Evolutionary conservation across 2,113 vertebrate species (phyloP).

Genomic region (Rostratula benghalensis): DNA sequence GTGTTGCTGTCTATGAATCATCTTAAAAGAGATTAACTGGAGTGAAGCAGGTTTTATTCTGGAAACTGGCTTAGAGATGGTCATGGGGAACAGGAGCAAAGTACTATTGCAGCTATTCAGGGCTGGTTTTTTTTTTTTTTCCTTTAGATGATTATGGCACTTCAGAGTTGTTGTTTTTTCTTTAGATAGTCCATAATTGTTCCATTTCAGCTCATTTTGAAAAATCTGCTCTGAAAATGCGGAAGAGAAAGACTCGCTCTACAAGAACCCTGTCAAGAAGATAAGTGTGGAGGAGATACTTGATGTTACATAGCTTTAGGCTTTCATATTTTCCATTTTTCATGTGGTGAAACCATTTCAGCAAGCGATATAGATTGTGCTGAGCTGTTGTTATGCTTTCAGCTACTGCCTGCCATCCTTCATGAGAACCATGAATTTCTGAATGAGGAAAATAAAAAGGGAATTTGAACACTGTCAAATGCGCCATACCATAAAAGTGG

Average conservation of each 20-base stretch:
- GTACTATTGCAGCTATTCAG: rapidly evolving
- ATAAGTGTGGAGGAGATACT: conserved; percentile 18
- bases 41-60: not conserved
- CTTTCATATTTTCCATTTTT: not conserved
- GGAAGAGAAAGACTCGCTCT: not conserved
- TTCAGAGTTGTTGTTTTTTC: not conserved
- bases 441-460: not conserved
- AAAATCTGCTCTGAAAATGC: not conserved
- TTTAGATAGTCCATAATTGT: not conserved
- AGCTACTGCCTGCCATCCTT: conserved; percentile 20
- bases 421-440: not conserved
- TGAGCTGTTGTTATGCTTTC: conserved; percentile 17
- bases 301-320: conserved; percentile 41
- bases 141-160: not conserved
- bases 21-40: not conserved
- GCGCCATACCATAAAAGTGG: not conserved
- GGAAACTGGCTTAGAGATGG: not conserved
- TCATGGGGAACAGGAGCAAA: not conserved
- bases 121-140: not conserved
- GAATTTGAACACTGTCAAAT: conserved; percentile 7
- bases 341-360: not conserved
- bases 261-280: conserved; percentile 20
- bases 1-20: not conserved
- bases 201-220: conserved; percentile 1
- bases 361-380: not conserved